A percentile compares a stretch with the other conserved stretches of the same genome.
phyloP scores from a whole-genome alignment of 2,797 vertebrate genomes.

The Pseudocheirus occidentalis region DNA sequence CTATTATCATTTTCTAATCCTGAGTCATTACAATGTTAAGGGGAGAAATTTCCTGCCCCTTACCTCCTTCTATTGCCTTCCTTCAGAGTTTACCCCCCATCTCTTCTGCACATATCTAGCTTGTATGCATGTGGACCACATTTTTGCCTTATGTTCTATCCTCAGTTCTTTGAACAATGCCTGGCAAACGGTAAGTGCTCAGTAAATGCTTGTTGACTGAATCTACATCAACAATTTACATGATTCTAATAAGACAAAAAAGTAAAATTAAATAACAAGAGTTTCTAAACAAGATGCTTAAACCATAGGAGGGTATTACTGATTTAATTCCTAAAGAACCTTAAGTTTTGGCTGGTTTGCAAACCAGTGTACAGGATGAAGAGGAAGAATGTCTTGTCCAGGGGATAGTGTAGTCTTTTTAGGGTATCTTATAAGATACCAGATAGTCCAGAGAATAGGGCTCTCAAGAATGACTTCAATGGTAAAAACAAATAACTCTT shows the following conservation, averaged over 20 bases:
- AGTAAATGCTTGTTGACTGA: neutral
- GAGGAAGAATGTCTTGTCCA: constrained; percentile 22
- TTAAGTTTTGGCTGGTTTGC: constrained; percentile 29
- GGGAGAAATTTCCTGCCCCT: neutral
- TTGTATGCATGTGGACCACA: neutral
- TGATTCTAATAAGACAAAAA: constrained; percentile 16
- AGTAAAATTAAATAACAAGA: constrained; percentile 33
- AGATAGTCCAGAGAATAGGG: neutral
- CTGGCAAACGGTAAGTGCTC: neutral
- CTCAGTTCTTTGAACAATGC: neutral
- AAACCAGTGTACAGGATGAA: constrained; percentile 30
- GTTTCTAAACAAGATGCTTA: constrained; percentile 49
- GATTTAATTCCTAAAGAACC: constrained; percentile 28
- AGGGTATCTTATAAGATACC: neutral
- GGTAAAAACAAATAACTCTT: neutral
- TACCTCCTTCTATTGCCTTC: neutral
- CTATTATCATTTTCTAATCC: neutral
- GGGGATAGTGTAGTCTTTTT: neutral
- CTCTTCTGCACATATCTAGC: neutral
- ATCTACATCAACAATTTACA: constrained; percentile 6
- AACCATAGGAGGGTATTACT: constrained; percentile 49
- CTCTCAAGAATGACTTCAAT: constrained; percentile 3
- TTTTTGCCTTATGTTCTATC: neutral
- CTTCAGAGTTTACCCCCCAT: neutral
- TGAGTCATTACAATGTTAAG: neutral